Evolutionary conservation across 2,797 vertebrate species (phyloP).

Genomic region (Labroides dimidiatus): DNA sequence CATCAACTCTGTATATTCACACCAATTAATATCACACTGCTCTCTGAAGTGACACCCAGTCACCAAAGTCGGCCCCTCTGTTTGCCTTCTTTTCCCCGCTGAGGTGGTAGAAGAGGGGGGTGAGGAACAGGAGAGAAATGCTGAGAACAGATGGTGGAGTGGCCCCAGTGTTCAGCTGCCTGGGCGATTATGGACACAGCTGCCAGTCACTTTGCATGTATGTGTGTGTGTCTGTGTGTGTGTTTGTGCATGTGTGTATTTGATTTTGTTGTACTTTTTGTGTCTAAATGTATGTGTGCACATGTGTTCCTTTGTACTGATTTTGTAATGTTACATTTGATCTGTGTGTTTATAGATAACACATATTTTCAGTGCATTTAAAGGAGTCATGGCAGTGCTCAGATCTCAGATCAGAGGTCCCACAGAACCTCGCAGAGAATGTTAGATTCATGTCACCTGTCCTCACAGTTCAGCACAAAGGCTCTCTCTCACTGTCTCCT

Average conservation of each 20-base stretch:
- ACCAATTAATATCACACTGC: constrained; percentile 61
- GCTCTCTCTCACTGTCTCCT: background rate
- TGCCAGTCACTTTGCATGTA: constrained; percentile 75
- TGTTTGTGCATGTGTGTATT: constrained; percentile 11
- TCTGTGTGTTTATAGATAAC: constrained; percentile 45
- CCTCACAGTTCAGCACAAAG: constrained; percentile 11
- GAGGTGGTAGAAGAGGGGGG: constrained; percentile 44
- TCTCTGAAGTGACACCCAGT: constrained; percentile 46
- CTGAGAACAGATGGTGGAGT: constrained; percentile 78
- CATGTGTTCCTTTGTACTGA: constrained; percentile 47
- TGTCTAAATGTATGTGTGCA: constrained; percentile 10
- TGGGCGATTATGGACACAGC: constrained; percentile 82
- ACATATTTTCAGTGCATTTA: constrained; percentile 13
- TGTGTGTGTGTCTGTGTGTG: constrained; percentile 33
- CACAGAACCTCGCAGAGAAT: constrained; percentile 37
- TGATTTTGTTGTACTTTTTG: constrained; percentile 19
- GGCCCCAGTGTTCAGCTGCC: constrained; percentile 71
- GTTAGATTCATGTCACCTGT: constrained; percentile 45
- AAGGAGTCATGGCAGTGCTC: constrained; percentile 12
- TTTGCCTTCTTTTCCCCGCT: constrained; percentile 49
- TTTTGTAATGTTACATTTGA: constrained; percentile 19
- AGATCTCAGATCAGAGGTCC: constrained; percentile 38
- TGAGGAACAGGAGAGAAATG: constrained; percentile 39
- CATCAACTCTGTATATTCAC: constrained; percentile 26
- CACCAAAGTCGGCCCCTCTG: constrained; percentile 43